These are phyloP conservation scores for Phylloscopus collybita DNA, from an alignment of 2,797 vertebrate genomes.

Conservation along the genomic window DNA sequence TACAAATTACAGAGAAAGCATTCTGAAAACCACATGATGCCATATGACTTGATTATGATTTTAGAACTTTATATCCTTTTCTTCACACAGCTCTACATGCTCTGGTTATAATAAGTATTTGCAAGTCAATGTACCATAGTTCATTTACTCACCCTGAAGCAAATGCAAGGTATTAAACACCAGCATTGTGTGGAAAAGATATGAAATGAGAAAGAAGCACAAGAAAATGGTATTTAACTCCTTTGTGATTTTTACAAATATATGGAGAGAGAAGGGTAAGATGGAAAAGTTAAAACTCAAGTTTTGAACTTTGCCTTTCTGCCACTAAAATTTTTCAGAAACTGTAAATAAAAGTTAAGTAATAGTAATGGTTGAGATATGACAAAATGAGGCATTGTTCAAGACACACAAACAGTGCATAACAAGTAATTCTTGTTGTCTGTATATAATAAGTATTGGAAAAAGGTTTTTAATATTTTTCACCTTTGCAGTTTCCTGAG, in stretches of 20 bases:
- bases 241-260: not conserved
- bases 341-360: not conserved
- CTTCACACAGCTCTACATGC: not conserved
- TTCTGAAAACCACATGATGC: not conserved
- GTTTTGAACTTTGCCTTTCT: not conserved
- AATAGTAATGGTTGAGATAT: not conserved
- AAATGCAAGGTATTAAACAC: not conserved
- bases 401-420: not conserved
- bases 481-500: not conserved
- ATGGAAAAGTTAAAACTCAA: not conserved
- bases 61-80: not conserved
- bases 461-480: not conserved
- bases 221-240: not conserved
- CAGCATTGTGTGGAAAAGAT: not conserved
- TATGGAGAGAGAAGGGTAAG: not conserved
- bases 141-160: not conserved
- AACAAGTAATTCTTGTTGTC: not conserved
- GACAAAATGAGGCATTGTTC: not conserved
- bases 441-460: not conserved
- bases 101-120: not conserved
- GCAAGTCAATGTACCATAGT: not conserved
- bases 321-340: not conserved
- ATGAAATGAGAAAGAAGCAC: not conserved
- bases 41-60: not conserved
- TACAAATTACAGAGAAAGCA: not conserved